A percentile compares a stretch with the other conserved stretches of the same genome.
These are phyloP conservation scores for Drosophila putrida DNA, from an alignment of 2,888 invertebrate species.

Conservation along the genomic window DNA sequence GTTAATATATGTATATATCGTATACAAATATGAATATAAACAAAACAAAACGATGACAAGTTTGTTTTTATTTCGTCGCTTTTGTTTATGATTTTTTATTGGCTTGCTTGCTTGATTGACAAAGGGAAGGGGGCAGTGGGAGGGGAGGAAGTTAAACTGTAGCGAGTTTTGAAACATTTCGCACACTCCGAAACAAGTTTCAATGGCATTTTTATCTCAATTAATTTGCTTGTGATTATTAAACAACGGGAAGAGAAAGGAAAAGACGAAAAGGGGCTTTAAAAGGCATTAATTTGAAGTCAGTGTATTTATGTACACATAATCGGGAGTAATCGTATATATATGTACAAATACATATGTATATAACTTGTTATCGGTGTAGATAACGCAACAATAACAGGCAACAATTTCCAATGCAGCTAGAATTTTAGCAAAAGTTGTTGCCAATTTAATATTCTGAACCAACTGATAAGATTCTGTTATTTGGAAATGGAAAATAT, in stretches of 20 bases:
- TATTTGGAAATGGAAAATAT: conserved; percentile 39
- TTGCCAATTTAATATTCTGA: conserved; percentile 16
- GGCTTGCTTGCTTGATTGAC: conserved; percentile 7
- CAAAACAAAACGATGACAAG: conserved; percentile 41
- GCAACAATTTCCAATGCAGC: conserved; percentile 33
- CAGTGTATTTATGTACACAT: conserved; percentile 14
- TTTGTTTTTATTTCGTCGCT: conserved; percentile 19
- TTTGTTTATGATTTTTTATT: conserved; percentile 12
- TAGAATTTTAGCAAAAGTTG: conserved; percentile 5
- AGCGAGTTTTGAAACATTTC: conserved; percentile 39
- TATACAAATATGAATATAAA: conserved; percentile 32
- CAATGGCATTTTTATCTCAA: conserved; percentile 41
- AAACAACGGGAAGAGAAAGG: not conserved
- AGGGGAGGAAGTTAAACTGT: not conserved
- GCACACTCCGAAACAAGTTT: conserved; percentile 53
- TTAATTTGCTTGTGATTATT: conserved; percentile 35
- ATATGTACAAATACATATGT: conserved; percentile 25
- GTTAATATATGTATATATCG: conserved; percentile 26
- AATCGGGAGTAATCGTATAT: conserved; percentile 43
- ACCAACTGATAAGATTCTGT: conserved; percentile 34
- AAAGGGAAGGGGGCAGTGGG: no score
- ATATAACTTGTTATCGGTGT: conserved; percentile 39
- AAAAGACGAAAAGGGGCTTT: not conserved
- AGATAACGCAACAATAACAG: conserved; percentile 45
- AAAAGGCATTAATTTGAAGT: conserved; percentile 20